A percentile compares a stretch with the other conserved stretches of the same genome.
Evolutionary conservation across 2,888 invertebrate species (phyloP).

Genomic region (Agonopterix alstromeriana): DNA sequence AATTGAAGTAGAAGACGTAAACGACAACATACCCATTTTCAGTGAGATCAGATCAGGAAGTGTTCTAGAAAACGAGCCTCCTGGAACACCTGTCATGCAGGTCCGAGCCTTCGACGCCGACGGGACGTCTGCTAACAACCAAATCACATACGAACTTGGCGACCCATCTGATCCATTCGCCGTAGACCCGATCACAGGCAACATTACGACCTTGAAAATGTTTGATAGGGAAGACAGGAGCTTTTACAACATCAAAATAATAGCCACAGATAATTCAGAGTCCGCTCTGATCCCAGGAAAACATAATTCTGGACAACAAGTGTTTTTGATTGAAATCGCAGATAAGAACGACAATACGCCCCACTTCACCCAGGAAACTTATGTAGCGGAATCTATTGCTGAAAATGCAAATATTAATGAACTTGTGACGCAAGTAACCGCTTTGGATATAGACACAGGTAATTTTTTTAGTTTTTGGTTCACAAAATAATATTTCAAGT

Average conservation of each 20-base stretch:
- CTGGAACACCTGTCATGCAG: conserved; percentile 91
- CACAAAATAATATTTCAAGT: too few relatives aligned
- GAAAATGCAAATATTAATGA: conserved; percentile 91
- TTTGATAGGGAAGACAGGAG: conserved; percentile 93
- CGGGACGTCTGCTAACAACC: conserved; percentile 88
- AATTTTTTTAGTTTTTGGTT: conserved; percentile 2
- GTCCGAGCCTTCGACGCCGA: conserved; percentile 91
- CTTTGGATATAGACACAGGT: conserved; percentile 91
- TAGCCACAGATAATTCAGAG: conserved; percentile 92
- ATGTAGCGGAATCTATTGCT: conserved; percentile 84
- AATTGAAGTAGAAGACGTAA: conserved; percentile 90
- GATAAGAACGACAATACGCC: conserved; percentile 98
- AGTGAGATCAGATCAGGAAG: conserved; percentile 88
- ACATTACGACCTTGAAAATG: conserved; percentile 86
- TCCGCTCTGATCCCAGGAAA: conserved; percentile 82
- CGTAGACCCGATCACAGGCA: conserved; percentile 91
- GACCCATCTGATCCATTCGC: conserved; percentile 85
- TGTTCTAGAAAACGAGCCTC: conserved; percentile 89
- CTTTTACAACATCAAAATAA: conserved; percentile 92
- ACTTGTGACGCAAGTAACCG: conserved; percentile 91
- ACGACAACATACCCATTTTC: conserved; percentile 93
- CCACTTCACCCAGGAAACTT: conserved; percentile 85
- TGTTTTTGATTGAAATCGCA: conserved; percentile 92
- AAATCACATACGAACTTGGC: conserved; percentile 86
- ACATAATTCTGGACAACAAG: conserved; percentile 87